phyloP scores from a whole-genome alignment of 2,113 vertebrate genomes.

The Chaetops frenatus region DNA sequence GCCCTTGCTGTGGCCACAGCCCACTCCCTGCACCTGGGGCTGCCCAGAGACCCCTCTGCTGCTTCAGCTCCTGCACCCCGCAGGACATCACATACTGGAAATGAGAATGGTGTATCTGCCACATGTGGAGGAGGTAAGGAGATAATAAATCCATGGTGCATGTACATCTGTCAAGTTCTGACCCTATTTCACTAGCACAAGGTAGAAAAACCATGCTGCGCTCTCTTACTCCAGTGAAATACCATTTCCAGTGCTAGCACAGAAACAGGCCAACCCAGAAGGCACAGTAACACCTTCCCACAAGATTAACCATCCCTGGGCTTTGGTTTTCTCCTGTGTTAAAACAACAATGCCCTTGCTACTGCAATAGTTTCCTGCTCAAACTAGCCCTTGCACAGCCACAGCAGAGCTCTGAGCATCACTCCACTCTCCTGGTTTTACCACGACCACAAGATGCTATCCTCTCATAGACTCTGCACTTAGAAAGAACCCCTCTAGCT shows the following conservation, averaged over 20 bases:
- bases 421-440: background rate
- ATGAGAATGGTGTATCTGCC: background rate
- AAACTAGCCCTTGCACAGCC: background rate
- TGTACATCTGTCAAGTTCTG: background rate
- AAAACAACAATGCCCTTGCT: background rate
- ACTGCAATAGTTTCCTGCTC: background rate
- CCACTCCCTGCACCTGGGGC: background rate
- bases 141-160: background rate
- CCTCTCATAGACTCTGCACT: background rate
- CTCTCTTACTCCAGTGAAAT: background rate
- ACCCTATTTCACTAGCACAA: background rate
- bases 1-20: background rate
- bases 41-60: background rate
- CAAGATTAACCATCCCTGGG: background rate
- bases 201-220: fast-evolving
- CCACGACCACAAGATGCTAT: background rate
- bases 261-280: background rate
- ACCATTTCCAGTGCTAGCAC: background rate
- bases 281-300: background rate
- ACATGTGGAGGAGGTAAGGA: background rate
- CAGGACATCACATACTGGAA: background rate
- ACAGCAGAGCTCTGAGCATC: background rate
- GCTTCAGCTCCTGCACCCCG: background rate
- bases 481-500: background rate
- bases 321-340: background rate